These are phyloP conservation scores for Geococcyx californianus DNA, from an alignment of 2,113 vertebrate genomes.

Conservation along the genomic window DNA sequence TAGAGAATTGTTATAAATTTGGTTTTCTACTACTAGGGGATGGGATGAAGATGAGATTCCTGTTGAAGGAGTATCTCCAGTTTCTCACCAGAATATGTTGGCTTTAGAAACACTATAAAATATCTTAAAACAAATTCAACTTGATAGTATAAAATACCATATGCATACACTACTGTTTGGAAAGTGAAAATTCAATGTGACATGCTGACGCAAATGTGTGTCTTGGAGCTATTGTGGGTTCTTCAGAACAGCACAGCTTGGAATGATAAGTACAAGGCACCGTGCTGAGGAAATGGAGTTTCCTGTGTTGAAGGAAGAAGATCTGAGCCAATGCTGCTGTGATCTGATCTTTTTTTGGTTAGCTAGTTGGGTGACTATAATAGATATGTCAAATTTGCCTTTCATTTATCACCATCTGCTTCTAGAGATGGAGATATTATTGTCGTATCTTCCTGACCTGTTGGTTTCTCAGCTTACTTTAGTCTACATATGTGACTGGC, in stretches of 20 bases:
- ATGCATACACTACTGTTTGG: neutral
- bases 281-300: constrained; percentile 26
- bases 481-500: neutral
- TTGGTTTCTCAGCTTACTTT: neutral
- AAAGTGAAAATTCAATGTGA: neutral
- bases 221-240: constrained; percentile 21
- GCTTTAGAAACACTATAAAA: neutral
- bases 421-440: neutral
- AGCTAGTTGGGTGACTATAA: neutral
- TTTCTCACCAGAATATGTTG: neutral
- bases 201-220: neutral
- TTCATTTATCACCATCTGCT: constrained; percentile 48
- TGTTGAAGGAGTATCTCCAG: neutral
- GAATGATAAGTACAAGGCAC: constrained; percentile 5
- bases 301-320: constrained; percentile 40
- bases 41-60: neutral
- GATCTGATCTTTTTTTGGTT: constrained; percentile 38
- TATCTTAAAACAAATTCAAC: neutral
- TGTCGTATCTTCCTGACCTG: neutral
- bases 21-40: neutral
- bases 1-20: neutral
- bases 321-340: constrained; percentile 35
- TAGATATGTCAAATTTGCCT: constrained; percentile 44
- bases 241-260: constrained; percentile 39
- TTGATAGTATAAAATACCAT: neutral